Conservation (phyloP, 2,888 invertebrate genomes). For the Cephonodes hylas region DNA sequence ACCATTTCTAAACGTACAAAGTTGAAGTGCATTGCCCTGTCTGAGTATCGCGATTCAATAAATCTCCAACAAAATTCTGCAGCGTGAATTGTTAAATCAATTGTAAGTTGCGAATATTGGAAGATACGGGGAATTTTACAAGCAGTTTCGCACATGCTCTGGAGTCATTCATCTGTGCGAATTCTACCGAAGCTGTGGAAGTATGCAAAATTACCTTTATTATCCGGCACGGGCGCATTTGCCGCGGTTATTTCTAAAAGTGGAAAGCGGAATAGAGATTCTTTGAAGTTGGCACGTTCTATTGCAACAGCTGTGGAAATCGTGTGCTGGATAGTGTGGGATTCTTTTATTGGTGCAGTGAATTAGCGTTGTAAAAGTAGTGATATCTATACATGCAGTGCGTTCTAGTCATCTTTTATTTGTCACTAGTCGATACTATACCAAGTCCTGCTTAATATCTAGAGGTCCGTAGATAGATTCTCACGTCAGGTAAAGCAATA, state of each 20-base stretch:
- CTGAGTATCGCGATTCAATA: too few relatives aligned
- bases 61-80: neutral
- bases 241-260: slow-evolving; percentile 55
- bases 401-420: too few relatives aligned
- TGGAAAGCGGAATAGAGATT: slow-evolving; percentile 56
- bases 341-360: too few relatives aligned
- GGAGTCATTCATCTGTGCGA: neutral
- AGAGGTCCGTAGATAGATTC: too few relatives aligned
- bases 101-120: neutral
- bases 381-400: too few relatives aligned
- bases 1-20: too few relatives aligned
- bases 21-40: too few relatives aligned
- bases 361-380: too few relatives aligned
- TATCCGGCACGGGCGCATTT: slow-evolving; percentile 49
- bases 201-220: slow-evolving; percentile 57
- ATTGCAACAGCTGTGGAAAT: neutral
- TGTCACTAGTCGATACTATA: too few relatives aligned
- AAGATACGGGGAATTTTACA: neutral
- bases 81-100: neutral
- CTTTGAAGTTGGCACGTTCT: slow-evolving; percentile 18
- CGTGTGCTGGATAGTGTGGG: neutral
- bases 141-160: neutral
- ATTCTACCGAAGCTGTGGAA: slow-evolving; percentile 25
- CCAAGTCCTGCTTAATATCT: too few relatives aligned
- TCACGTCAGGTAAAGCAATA: too few relatives aligned